Evolutionary conservation across 2,888 invertebrate genomes (phyloP), one percentile per base, ranked within the genome.

Genomic region (Andrena camellia): DNA sequence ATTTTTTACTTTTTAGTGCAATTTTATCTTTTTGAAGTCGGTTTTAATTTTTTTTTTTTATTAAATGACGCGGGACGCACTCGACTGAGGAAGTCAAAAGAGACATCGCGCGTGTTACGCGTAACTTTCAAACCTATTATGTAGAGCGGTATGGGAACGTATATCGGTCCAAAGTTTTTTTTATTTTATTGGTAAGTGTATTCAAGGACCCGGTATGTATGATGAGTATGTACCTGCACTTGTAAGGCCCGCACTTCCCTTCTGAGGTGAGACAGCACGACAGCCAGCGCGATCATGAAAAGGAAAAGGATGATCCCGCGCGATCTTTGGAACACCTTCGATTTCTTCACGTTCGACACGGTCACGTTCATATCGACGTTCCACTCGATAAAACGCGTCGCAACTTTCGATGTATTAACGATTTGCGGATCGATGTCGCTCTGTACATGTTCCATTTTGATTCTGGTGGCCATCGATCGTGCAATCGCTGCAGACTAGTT

Each of bases 321-420:
- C n/a, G 85, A 88, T 87, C 90, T 88, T 82, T 90, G 89, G 72
- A 90, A 87, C 70, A 91, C 83, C 81, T 89, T 91, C 48, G 90
- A 89, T 77, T 83, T 90, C 68, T 85, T 89, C n/a, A 81, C 79
- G 33, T 84, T 89, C 54, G 90, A 89, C 60, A 92, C 82, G n/a
- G 88, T 91, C 23, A 93, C 88, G 31, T 89, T 91, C 91, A 92
- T 92, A 66, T 93, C 91, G 17, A 93, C 90, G 81, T 91, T 92
- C 90, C 91, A 92, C 82, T 93, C 92, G 80, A 93, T 91, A 42
- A 90, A 86, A 73, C 90, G 90, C 7, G 89, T 63, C 69, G 73
- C 75, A 70, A 72, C 81, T 77, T 87, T 85, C 71, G 67, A 69
- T 7, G 83, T 78, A 78, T 89, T 85, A 20, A 70, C 84, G 29